Conservation (phyloP, 2,888 invertebrate genomes). For the Eurois occulta region DNA sequence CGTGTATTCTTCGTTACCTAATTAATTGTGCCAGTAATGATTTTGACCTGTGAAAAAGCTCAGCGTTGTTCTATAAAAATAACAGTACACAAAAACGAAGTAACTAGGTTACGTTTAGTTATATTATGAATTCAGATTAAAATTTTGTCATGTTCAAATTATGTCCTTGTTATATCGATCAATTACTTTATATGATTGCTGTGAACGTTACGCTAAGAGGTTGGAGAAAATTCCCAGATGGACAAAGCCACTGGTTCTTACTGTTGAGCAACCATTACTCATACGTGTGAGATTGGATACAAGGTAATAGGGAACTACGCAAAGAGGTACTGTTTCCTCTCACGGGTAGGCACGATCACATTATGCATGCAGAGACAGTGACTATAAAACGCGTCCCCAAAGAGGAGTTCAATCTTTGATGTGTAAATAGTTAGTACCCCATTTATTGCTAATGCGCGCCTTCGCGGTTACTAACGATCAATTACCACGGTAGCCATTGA, state of each 20-base stretch:
- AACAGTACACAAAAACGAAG: neutral
- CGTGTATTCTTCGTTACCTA: conserved; percentile 1
- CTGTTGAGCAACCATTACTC: neutral
- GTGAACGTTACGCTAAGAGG: neutral
- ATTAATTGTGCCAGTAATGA: neutral
- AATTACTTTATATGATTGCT: neutral
- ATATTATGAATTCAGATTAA: neutral
- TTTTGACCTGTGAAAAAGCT: neutral
- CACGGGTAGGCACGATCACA: neutral
- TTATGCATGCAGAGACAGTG: conserved; percentile 2
- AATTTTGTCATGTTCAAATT: neutral
- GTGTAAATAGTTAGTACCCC: conserved; percentile 21
- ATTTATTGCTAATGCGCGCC: conserved; percentile 33
- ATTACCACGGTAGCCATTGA: conserved; percentile 25
- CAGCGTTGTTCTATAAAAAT: neutral
- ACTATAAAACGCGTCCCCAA: conserved; percentile 10
- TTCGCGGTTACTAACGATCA: conserved; percentile 27
- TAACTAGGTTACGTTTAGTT: neutral
- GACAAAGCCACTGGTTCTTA: neutral
- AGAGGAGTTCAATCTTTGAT: conserved; percentile 18
- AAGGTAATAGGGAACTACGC: conserved; percentile 6
- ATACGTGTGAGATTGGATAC: conserved; percentile 6
- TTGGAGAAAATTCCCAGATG: neutral
- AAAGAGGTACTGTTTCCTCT: neutral
- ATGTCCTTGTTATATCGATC: neutral